A percentile compares a stretch with the other conserved stretches of the same genome.
Evolutionary conservation across 2,113 vertebrate species (phyloP).

Genomic region (Lepisosteus osseus): DNA sequence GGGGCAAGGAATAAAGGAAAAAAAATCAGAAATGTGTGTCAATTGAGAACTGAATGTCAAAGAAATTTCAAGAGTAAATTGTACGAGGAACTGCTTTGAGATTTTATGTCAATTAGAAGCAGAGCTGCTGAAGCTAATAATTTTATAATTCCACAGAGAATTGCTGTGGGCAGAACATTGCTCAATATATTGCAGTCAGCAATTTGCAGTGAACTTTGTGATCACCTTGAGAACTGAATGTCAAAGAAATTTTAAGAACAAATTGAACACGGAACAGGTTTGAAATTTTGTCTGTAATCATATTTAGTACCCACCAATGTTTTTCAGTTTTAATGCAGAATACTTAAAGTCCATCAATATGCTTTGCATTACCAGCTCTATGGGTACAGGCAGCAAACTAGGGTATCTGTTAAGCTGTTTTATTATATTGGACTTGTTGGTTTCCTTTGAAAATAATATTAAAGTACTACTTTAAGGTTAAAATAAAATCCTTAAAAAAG

Average conservation of each 20-base stretch:
- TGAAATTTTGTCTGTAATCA: background rate
- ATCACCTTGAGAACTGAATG: conserved; percentile 53
- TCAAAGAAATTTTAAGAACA: conserved; percentile 41
- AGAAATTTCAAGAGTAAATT: conserved; percentile 28
- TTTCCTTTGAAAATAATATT: too few species aligned
- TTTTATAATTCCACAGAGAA: background rate
- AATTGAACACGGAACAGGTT: background rate
- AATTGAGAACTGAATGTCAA: conserved; percentile 51
- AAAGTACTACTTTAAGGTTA: too few species aligned
- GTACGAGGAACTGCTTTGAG: background rate
- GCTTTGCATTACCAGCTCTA: too few species aligned
- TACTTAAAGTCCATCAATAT: too few species aligned
- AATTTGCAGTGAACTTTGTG: conserved; percentile 39
- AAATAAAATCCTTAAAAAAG: too few species aligned
- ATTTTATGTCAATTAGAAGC: background rate
- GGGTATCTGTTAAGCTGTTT: too few species aligned
- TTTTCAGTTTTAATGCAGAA: too few species aligned
- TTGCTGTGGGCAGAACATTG: background rate
- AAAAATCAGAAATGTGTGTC: too few species aligned
- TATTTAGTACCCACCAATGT: background rate
- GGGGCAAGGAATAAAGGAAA: too few species aligned
- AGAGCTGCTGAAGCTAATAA: background rate
- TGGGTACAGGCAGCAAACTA: too few species aligned
- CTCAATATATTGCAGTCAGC: conserved; percentile 27
- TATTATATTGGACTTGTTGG: too few species aligned